Evolutionary conservation across 2,888 invertebrate species (phyloP), one percentile per base, ranked within the genome.

Genomic region (Boloria euphrosyne): DNA sequence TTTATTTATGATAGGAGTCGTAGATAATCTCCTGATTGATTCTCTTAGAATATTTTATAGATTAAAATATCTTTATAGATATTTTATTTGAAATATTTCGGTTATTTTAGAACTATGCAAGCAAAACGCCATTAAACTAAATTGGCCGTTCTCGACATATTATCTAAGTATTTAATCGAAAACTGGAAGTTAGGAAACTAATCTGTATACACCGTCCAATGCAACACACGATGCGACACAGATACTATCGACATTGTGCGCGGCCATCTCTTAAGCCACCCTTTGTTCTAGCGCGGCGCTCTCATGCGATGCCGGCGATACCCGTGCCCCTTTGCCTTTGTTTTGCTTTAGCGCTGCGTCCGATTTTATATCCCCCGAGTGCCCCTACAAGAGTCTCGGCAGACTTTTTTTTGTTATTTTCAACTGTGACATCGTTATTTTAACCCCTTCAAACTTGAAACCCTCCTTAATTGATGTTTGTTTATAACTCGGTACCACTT

Each of bases 271-370:
- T 57, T 38, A 22, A 14, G 58, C 46, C 58, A 59, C 65, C 73
- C 65, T 69, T 70, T 70, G 70, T 68, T 52, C 69, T 51, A 51
- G 59, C 66, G 47, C 66, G 66, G 67, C 68, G 69, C 72, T 67
- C 74, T 73, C 69, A 69, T 72, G 69, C 71, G 74, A 74, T 73
- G 71, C 71, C 68, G 71, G 73, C 73, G 76, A 73, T 75, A 75
- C 74, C 31, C 71, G 62, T 70, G 69, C 66, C 63, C 71, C 67
- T 68, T 76, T 69, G 74, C 71, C 75, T 72, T 75, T 73, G 73
- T 73, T 73, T 74, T 68, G 73, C 71, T 66, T 68, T 64, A 72
- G 71, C 71, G 64, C 69, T 67, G 69, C 71, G 63, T 69, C 71
- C 69, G 74, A 73, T 71, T 67, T 70, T 66, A 69, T 73, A 61